phyloP scores from a whole-genome alignment of 2,888 invertebrate species.

The Fabriciana adippe region DNA sequence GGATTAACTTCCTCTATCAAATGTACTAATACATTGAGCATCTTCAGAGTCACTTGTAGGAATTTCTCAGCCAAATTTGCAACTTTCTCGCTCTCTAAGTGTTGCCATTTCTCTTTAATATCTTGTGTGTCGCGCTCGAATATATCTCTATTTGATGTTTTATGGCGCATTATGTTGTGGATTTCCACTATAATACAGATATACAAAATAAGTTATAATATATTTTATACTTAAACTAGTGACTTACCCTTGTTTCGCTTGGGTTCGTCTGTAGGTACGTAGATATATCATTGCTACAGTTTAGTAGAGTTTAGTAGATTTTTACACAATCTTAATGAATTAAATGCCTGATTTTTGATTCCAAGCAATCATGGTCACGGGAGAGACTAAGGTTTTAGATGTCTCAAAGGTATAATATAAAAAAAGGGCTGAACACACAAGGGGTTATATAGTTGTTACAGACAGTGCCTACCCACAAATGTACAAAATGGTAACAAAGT shows the following conservation, averaged over 20 bases:
- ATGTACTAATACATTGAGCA: constrained; percentile 89
- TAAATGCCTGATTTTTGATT: too few species aligned
- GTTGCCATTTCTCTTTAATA: constrained; percentile 67
- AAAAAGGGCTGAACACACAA: too few species aligned
- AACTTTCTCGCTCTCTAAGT: constrained; percentile 66
- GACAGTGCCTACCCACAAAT: too few species aligned
- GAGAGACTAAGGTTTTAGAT: too few species aligned
- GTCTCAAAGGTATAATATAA: too few species aligned
- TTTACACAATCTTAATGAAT: too few species aligned
- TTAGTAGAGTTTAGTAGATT: too few species aligned
- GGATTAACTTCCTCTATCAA: constrained; percentile 87
- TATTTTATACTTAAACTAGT: neutral
- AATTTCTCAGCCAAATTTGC: constrained; percentile 84
- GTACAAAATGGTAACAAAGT: too few species aligned
- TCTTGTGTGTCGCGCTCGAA: constrained; percentile 67
- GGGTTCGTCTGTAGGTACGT: too few species aligned
- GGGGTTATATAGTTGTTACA: too few species aligned
- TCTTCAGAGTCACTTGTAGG: constrained; percentile 85
- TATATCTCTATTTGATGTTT: constrained; percentile 63
- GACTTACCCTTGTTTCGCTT: neutral
- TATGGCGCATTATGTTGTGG: constrained; percentile 69
- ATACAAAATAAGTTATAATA: neutral
- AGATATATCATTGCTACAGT: too few species aligned
- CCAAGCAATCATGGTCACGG: too few species aligned
- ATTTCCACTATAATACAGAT: constrained; percentile 65